These are phyloP conservation scores for Hydrochoerus hydrochaeris DNA, from an alignment of 2,113 vertebrate genomes.

Conservation along the genomic window DNA sequence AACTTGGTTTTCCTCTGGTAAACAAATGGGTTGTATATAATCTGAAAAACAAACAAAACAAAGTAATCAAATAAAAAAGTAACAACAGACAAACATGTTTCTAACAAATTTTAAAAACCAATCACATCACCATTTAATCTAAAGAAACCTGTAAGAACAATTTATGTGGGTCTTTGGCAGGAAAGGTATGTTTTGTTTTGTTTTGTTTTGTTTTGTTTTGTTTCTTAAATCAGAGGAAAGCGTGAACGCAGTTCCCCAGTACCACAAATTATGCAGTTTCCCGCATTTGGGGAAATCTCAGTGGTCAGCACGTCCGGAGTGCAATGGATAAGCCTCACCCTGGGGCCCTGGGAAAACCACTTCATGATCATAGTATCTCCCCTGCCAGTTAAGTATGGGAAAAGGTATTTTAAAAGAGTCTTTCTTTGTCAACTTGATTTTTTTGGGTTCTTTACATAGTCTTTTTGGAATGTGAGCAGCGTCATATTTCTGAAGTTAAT, in stretches of 20 bases:
- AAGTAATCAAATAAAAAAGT: not conserved
- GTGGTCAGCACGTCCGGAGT: too few relatives aligned
- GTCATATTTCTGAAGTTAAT: not conserved
- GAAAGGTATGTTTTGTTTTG: too few relatives aligned
- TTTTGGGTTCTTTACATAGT: not conserved
- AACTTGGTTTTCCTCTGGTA: conserved; percentile 87
- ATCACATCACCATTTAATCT: not conserved
- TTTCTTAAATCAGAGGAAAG: too few relatives aligned
- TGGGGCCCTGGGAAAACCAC: too few relatives aligned
- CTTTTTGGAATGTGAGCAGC: not conserved
- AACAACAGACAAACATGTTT: not conserved
- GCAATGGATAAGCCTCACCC: too few relatives aligned
- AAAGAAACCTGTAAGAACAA: not conserved
- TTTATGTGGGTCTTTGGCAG: too few relatives aligned
- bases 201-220: too few relatives aligned
- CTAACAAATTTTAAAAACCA: conserved; percentile 17
- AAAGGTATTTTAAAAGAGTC: not conserved
- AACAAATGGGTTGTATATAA: conserved; percentile 92
- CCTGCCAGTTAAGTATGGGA: too few relatives aligned
- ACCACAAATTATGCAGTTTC: too few relatives aligned
- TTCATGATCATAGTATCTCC: too few relatives aligned
- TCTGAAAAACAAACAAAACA: conserved; percentile 83
- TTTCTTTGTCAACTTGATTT: not conserved
- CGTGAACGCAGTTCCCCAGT: too few relatives aligned
- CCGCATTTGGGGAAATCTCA: too few relatives aligned